phyloP scores from a whole-genome alignment of 2,113 vertebrate genomes.

The Thamnophis sirtalis region DNA sequence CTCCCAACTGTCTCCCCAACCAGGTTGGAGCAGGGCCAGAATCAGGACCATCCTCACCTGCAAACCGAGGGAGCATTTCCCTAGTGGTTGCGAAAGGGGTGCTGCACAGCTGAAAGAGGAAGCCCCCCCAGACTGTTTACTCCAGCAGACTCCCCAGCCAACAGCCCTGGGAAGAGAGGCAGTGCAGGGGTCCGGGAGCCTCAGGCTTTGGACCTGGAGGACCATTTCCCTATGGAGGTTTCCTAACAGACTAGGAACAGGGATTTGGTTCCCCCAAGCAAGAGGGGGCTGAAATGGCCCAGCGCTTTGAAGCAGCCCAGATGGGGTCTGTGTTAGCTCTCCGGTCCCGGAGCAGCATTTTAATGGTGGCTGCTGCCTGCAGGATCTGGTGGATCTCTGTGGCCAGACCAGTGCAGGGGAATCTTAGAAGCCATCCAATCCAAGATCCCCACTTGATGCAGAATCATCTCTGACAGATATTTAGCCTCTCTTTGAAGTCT shows the following conservation, averaged over 20 bases:
- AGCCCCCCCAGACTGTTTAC: background rate
- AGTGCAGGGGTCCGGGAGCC: background rate
- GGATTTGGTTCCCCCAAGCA: constrained; percentile 62
- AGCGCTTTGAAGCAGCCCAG: constrained; percentile 43
- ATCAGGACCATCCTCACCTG: background rate
- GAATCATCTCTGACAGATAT: background rate
- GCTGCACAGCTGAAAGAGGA: background rate
- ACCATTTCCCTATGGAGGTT: constrained; percentile 58
- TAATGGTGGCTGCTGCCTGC: background rate
- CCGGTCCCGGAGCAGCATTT: background rate
- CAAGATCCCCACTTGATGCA: background rate
- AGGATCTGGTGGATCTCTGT: background rate
- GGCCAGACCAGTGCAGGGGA: background rate
- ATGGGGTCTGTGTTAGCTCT: background rate
- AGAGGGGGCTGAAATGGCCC: constrained; percentile 63
- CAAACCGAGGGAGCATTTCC: background rate
- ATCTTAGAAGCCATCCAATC: background rate
- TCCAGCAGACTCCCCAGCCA: background rate
- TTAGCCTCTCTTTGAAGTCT: background rate
- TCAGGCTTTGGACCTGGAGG: constrained; percentile 4
- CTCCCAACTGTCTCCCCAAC: background rate
- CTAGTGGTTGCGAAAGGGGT: background rate
- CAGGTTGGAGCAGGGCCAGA: background rate
- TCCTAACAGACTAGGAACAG: constrained; percentile 69
- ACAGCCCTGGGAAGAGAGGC: background rate